A percentile compares a stretch with the other conserved stretches of the same genome.
phyloP scores from a whole-genome alignment of 2,888 invertebrate genomes.

The Noctua fimbriata region DNA sequence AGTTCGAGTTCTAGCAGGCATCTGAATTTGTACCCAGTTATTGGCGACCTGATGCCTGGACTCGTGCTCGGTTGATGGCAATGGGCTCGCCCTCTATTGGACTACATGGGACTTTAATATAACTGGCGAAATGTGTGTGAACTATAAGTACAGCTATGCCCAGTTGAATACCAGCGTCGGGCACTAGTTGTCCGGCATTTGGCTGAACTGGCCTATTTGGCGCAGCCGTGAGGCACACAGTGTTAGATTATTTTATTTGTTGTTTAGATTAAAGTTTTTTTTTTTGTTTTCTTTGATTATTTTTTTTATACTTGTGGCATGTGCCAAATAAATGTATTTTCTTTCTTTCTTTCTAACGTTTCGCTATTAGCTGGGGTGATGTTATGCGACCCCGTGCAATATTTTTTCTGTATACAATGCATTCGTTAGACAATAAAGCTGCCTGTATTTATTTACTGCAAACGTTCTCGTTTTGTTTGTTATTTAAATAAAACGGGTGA shows the following conservation, averaged over 20 bases:
- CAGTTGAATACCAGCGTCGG: no score
- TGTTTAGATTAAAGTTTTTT: no score
- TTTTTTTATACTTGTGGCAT: no score
- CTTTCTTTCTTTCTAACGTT: no score
- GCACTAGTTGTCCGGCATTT: no score
- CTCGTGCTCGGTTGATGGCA: background rate
- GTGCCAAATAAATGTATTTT: no score
- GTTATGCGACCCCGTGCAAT: background rate
- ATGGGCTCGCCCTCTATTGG: background rate
- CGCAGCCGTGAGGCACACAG: no score
- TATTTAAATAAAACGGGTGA: conserved; percentile 11
- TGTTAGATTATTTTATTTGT: no score
- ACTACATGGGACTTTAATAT: background rate
- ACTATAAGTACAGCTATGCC: background rate
- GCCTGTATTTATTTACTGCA: conserved; percentile 25
- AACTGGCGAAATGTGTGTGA: background rate
- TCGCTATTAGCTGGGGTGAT: background rate
- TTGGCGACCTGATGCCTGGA: background rate
- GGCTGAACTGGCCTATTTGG: no score
- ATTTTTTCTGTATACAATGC: background rate
- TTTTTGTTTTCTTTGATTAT: no score
- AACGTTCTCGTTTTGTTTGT: conserved; percentile 26
- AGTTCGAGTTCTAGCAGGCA: no score
- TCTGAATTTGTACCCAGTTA: no score
- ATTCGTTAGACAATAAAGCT: background rate